A percentile compares a stretch with the other conserved stretches of the same genome.
Evolutionary conservation across 2,797 vertebrate genomes (phyloP).

Genomic region (Hylomyscus alleni): DNA sequence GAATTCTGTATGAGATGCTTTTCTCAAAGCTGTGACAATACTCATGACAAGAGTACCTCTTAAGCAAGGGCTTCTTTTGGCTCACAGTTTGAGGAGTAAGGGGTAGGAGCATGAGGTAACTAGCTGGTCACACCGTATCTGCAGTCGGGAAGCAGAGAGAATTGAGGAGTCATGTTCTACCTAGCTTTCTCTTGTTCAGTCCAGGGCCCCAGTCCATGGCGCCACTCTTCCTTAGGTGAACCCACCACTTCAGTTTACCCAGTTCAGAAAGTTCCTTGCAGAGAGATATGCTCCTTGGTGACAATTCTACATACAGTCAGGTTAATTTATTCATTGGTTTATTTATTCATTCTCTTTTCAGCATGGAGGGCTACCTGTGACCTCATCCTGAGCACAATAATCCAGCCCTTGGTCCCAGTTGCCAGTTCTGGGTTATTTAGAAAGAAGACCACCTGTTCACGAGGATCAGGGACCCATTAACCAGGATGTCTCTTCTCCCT

Average conservation of each 20-base stretch:
- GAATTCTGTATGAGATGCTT: background rate
- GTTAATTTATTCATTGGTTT: no score
- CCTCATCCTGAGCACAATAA: background rate
- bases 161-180: fast-evolving
- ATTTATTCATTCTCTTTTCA: background rate
- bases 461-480: background rate
- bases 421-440: background rate
- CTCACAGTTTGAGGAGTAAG: background rate
- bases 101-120: no score
- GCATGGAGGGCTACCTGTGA: fast-evolving
- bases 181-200: background rate
- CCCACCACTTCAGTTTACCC: background rate
- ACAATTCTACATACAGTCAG: background rate
- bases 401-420: no score
- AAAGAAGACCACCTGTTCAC: background rate
- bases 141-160: background rate
- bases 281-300: background rate
- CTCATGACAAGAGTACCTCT: no score
- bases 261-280: background rate
- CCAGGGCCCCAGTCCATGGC: background rate
- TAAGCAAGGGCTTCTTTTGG: background rate
- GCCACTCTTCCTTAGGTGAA: no score
- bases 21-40: background rate
- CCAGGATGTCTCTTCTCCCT: no score
- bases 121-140: background rate